These are phyloP conservation scores for Bombus superbus DNA, from an alignment of 1,140 invertebrate species.

Conservation along the genomic window DNA sequence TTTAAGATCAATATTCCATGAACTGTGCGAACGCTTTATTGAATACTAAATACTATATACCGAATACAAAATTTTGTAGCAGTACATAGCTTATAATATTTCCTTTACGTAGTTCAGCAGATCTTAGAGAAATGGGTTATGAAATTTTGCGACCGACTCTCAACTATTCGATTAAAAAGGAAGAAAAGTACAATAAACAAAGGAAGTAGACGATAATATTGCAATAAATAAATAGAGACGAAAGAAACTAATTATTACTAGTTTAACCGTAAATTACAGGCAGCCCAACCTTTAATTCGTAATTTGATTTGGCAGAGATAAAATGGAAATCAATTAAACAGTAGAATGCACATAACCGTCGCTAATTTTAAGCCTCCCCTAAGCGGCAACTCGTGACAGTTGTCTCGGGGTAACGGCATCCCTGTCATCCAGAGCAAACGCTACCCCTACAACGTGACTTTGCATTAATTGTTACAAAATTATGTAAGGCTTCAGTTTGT, in stretches of 20 bases:
- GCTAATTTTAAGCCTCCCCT: slow-evolving; percentile 41
- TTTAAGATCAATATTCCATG: not conserved
- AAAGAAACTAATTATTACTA: not conserved
- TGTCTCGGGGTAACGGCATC: slow-evolving; percentile 30
- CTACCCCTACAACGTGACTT: slow-evolving; percentile 64
- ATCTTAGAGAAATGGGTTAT: not conserved
- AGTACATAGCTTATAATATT: not conserved
- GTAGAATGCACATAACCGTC: slow-evolving; percentile 29
- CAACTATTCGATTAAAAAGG: not conserved
- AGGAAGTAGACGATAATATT: too few species aligned
- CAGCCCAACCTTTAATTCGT: not conserved
- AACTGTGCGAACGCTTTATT: not conserved
- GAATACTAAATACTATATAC: not conserved
- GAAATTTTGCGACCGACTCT: not conserved
- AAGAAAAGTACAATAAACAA: not conserved
- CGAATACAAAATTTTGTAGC: not conserved
- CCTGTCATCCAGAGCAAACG: slow-evolving; percentile 31
- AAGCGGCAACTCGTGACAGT: slow-evolving; percentile 33
- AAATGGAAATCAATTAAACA: slow-evolving; percentile 38
- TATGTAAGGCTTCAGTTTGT: slow-evolving; percentile 52
- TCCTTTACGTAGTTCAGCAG: not conserved
- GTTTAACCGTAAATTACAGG: not conserved
- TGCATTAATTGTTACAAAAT: slow-evolving; percentile 69
- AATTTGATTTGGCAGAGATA: slow-evolving; percentile 23
- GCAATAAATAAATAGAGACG: too few species aligned